phyloP scores from a whole-genome alignment of 1,140 invertebrate species.

The Drosophila pachea region DNA sequence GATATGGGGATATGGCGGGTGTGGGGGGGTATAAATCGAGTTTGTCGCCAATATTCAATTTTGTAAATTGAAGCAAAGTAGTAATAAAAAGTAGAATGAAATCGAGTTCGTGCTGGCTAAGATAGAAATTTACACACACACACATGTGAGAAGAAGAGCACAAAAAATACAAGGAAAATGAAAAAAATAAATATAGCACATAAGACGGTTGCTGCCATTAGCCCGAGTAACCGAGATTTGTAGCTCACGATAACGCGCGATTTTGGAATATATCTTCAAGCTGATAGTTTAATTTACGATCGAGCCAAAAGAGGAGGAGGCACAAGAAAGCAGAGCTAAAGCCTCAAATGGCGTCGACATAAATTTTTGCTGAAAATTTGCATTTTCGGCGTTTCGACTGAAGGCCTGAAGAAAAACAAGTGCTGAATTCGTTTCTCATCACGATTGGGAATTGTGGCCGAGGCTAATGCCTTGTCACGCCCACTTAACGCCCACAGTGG shows the following conservation, averaged over 20 bases:
- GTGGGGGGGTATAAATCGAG: conserved; percentile 60
- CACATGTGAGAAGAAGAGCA: conserved; percentile 9
- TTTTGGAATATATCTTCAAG: conserved; percentile 5
- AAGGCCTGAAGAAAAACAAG: conserved; percentile 18
- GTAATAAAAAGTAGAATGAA: conserved; percentile 47
- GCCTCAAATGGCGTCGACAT: conserved; percentile 38
- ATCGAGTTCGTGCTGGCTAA: conserved; percentile 38
- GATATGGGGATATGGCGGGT: conserved; percentile 7
- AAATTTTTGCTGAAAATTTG: conserved; percentile 45
- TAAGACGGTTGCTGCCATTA: conserved; percentile 2
- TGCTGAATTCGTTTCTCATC: conserved; percentile 17
- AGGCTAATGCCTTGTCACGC: conserved; percentile 16
- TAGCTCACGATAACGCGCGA: conserved; percentile 3
- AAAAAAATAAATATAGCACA: background rate
- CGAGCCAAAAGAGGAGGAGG: background rate
- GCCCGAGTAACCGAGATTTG: conserved; percentile 4
- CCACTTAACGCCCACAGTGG: conserved; percentile 22
- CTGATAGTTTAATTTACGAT: conserved; percentile 47
- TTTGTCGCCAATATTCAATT: conserved; percentile 71
- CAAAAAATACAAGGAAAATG: background rate
- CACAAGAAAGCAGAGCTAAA: conserved; percentile 36
- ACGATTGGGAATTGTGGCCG: conserved; percentile 17
- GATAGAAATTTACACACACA: conserved; percentile 26
- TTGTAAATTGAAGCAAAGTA: conserved; percentile 69
- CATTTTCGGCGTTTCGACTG: conserved; percentile 28